Evolutionary conservation across 2,113 vertebrate genomes (phyloP).

Genomic region (Apistogramma diplotaenia): DNA sequence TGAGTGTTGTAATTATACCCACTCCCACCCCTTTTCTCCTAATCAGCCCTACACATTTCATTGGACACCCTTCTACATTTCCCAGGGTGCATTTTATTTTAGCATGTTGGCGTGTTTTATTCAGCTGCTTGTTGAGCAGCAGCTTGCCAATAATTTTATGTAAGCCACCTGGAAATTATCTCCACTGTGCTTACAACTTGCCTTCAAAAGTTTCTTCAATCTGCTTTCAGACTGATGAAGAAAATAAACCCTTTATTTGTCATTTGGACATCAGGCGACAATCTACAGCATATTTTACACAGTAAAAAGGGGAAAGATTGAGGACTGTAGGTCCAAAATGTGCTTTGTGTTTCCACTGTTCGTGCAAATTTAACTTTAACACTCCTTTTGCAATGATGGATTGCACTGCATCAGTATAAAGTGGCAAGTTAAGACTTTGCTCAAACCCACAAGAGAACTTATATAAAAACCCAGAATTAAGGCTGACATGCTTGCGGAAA

Average conservation of each 20-base stretch:
- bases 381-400: too few relatives aligned
- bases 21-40: neutral
- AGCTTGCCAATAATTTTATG: constrained; percentile 38
- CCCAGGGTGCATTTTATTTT: constrained; percentile 5
- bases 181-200: neutral
- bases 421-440: neutral
- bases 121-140: neutral
- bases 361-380: too few relatives aligned
- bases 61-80: constrained; percentile 31
- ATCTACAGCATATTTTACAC: neutral
- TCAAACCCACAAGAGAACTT: neutral
- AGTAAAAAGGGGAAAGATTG: neutral
- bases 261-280: neutral
- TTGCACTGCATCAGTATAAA: neutral
- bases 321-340: neutral
- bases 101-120: constrained; percentile 1
- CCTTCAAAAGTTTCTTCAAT: neutral
- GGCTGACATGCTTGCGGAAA: accelerated
- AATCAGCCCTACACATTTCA: constrained; percentile 14
- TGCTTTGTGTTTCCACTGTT: neutral
- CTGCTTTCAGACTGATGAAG: neutral
- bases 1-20: constrained; percentile 16
- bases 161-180: constrained; percentile 50
- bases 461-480: neutral
- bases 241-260: neutral